Conservation (phyloP, 2,113 vertebrate species). For the Thryonomys swinderianus region DNA sequence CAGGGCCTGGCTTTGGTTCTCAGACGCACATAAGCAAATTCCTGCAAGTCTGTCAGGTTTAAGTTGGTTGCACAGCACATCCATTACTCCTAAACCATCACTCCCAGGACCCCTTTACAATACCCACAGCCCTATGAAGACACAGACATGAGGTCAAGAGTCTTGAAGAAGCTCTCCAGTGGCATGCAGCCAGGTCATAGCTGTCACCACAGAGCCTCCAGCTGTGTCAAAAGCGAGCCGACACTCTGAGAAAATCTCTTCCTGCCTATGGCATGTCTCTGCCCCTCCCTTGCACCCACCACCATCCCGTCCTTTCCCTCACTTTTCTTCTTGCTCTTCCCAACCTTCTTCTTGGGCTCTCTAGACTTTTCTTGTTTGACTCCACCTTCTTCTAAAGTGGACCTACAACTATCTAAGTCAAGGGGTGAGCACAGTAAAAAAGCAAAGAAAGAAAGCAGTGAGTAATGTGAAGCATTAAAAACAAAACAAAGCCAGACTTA, state of each 20-base stretch:
- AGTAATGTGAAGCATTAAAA: background rate
- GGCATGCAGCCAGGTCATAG: background rate
- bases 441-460: background rate
- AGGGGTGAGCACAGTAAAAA: background rate
- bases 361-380: background rate
- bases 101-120: background rate
- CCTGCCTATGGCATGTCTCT: background rate
- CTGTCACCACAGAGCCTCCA: background rate
- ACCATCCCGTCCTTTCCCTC: background rate
- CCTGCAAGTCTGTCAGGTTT: background rate
- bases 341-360: background rate
- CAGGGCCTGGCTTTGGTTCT: rapidly evolving
- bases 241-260: too few relatives aligned
- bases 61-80: too few relatives aligned
- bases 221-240: too few relatives aligned
- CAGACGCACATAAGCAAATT: background rate
- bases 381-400: background rate
- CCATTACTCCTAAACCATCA: too few relatives aligned
- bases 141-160: background rate
- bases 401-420: background rate
- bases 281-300: rapidly evolving
- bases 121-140: background rate
- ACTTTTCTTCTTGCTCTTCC: background rate
- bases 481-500: background rate
- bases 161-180: background rate